phyloP scores from a whole-genome alignment of 2,888 invertebrate genomes.

The Hydraecia micacea region DNA sequence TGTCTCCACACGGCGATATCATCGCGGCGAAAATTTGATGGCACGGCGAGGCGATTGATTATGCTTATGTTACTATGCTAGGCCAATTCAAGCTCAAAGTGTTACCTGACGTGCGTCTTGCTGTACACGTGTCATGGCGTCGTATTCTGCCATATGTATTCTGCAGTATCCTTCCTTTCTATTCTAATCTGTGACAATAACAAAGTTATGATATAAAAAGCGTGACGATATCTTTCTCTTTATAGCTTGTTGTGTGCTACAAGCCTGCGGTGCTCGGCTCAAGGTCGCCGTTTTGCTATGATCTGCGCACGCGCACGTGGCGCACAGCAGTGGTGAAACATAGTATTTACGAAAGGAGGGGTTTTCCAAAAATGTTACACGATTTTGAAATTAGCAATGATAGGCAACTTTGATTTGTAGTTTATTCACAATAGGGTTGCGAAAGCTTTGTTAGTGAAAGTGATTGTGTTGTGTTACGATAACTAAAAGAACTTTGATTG shows the following conservation, averaged over 20 bases:
- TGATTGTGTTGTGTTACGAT: neutral
- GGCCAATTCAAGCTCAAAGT: neutral
- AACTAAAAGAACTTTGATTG: slow-evolving; percentile 14
- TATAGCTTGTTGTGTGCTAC: slow-evolving; percentile 14
- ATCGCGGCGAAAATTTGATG: no score
- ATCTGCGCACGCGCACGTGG: slow-evolving; percentile 37
- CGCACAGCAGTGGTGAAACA: slow-evolving; percentile 44
- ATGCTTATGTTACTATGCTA: neutral
- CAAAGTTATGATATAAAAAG: neutral
- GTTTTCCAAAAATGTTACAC: slow-evolving; percentile 41
- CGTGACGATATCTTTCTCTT: slow-evolving; percentile 12
- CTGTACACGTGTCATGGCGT: neutral
- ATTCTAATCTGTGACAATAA: neutral
- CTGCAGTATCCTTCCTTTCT: neutral
- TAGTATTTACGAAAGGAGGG: slow-evolving; percentile 50
- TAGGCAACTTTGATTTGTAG: slow-evolving; percentile 22
- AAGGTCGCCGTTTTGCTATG: slow-evolving; percentile 39
- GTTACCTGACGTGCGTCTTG: neutral
- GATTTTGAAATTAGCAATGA: slow-evolving; percentile 5
- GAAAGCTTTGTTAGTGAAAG: neutral
- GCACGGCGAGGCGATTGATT: neutral
- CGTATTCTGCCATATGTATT: no score
- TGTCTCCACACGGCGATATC: no score
- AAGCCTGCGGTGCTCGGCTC: slow-evolving; percentile 6
- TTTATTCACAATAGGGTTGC: slow-evolving; percentile 20